Evolutionary conservation across 23 tunicate genomes (phyloP), one percentile per base, ranked within the genome.

Genomic region (Trididemnum miniatum): DNA sequence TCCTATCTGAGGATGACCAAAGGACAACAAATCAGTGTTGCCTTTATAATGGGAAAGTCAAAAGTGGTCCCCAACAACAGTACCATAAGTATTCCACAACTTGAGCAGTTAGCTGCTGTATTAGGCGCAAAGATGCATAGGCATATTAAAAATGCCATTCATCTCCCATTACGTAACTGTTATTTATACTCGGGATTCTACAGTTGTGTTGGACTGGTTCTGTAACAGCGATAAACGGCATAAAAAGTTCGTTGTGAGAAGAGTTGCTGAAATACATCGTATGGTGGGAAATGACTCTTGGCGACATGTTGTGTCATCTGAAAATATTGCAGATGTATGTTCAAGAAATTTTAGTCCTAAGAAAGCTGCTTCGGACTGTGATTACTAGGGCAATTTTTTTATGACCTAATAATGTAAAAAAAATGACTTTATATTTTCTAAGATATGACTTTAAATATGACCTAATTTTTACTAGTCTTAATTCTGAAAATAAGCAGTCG

Each of bases 1-100:
- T 62, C 67, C 25, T 62, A 62, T 62, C 29, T 62, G 67, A 5
- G 67, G n/a, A 62, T 62, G 67, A n/a, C n/a, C 28, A 62, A n/a
- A 12, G 67, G 29, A 12, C 5, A 18, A 20, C 5, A 22, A 3
- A 12, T 22, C 29, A 62, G n/a, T 62, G 67, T 62, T 62, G 67
- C 29, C 4, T 62, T 20, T 12, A 26, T 62, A 62, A 62, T 62
- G 67, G 26, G 26, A 24, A 62, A n/a, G 29, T 22, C 26, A 12
- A 62, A 18, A 24, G 67, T 62, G 23, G 29, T 62, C 67, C 67
- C 67, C 67, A 62, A 24, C 15, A 5, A 24, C 4, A 62, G 5
- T 5, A 62, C 23, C 26, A 62, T 5, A n/a, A 62, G 67, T 62
- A 24, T 62, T 18, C 29, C 67, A 22, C 15, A 24, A n/a, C 67